phyloP scores from a whole-genome alignment of 2,113 vertebrate genomes.

The Amia ocellicauda region DNA sequence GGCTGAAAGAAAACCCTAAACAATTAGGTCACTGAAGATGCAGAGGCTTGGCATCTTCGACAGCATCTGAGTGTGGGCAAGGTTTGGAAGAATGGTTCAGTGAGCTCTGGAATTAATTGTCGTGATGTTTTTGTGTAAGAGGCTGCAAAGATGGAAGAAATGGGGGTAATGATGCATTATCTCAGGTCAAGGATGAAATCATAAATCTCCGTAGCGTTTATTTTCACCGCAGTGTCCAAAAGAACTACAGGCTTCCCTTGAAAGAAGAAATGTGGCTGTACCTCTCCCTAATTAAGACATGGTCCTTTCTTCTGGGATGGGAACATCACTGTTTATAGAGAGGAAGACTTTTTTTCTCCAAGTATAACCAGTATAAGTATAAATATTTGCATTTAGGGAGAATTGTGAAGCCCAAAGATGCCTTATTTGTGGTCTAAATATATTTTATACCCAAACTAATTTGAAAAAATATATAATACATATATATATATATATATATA shows the following conservation, averaged over 20 bases:
- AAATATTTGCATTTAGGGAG: too few species aligned
- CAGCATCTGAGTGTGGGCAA: slow-evolving; percentile 11
- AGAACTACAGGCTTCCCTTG: neutral
- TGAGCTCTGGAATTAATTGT: slow-evolving; percentile 24
- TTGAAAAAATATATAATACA: neutral
- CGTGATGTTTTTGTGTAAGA: slow-evolving; percentile 10
- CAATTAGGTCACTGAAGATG: slow-evolving; percentile 30
- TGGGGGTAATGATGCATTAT: slow-evolving; percentile 39
- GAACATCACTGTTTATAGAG: too few species aligned
- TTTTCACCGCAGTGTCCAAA: slow-evolving; percentile 1
- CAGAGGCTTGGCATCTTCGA: slow-evolving; percentile 8
- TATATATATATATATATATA: too few species aligned
- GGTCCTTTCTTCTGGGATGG: too few species aligned
- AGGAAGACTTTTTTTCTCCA: too few species aligned
- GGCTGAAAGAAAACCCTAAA: slow-evolving; percentile 26
- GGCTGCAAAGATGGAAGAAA: slow-evolving; percentile 43
- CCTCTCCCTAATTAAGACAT: neutral
- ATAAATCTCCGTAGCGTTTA: slow-evolving; percentile 34
- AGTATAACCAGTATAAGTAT: too few species aligned
- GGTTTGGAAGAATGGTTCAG: slow-evolving; percentile 7
- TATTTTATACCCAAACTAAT: too few species aligned
- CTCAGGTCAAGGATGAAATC: slow-evolving; percentile 48
- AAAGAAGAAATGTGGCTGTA: neutral
- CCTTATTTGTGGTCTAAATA: too few species aligned
- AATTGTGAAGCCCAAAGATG: too few species aligned